Evolutionary conservation across 2,888 invertebrate species (phyloP).

Genomic region (Palloptera scutellata): DNA sequence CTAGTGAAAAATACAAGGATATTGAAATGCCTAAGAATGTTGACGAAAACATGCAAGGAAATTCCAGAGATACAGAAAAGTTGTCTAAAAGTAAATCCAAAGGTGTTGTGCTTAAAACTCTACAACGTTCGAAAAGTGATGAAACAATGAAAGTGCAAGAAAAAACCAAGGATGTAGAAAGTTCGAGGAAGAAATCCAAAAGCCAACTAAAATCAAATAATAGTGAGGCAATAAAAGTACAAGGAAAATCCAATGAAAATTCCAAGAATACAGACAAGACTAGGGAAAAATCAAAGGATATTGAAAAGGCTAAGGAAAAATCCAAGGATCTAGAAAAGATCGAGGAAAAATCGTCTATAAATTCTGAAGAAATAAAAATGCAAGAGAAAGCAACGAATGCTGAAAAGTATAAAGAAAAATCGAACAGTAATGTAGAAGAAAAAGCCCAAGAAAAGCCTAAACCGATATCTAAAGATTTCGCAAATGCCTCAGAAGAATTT

Average conservation of each 20-base stretch:
- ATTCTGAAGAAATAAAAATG: too few species aligned
- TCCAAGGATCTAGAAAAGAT: not conserved
- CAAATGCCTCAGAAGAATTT: constrained; percentile 7
- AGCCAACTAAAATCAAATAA: not conserved
- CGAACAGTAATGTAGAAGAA: too few species aligned
- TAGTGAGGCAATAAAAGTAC: too few species aligned
- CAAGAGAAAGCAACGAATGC: not conserved
- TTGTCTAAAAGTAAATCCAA: constrained; percentile 3
- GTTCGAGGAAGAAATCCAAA: not conserved
- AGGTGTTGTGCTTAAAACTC: constrained; percentile 5
- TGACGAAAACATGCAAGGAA: not conserved
- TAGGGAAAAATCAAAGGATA: not conserved
- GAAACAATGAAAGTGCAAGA: not conserved
- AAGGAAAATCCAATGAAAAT: not conserved
- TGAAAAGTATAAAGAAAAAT: not conserved
- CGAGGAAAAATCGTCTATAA: too few species aligned
- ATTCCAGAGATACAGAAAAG: not conserved
- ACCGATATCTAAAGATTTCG: not conserved
- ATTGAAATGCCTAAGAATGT: not conserved
- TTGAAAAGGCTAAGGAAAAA: not conserved
- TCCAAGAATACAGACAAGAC: not conserved
- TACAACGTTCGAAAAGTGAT: not conserved
- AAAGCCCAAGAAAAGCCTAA: not conserved
- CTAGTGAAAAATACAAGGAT: not conserved
- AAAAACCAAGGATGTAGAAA: not conserved